A percentile compares a stretch with the other conserved stretches of the same genome.
These are phyloP conservation scores for Rhopalosiphum nymphaeae DNA, from an alignment of 2,888 invertebrate species.

Conservation along the genomic window DNA sequence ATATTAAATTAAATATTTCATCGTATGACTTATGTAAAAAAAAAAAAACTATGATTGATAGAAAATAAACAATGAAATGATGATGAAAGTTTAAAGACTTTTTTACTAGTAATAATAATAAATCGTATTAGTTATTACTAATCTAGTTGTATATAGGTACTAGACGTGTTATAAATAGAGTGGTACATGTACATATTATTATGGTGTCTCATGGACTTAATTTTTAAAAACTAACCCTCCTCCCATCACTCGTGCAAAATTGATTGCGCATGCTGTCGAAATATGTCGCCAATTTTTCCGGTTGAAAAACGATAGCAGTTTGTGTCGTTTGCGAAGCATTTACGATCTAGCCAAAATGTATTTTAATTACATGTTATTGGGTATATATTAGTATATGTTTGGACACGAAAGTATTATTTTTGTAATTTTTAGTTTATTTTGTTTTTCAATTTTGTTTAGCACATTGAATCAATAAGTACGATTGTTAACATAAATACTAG, in stretches of 20 bases:
- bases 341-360: background rate
- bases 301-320: background rate
- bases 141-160: background rate
- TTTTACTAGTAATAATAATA: background rate
- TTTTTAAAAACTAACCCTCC: slow-evolving; percentile 1
- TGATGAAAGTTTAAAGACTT: background rate
- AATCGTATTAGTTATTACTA: background rate
- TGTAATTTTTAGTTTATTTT: background rate
- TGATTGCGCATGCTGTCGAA: background rate
- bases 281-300: background rate
- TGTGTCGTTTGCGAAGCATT: background rate
- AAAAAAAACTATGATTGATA: background rate
- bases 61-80: background rate
- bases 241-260: background rate
- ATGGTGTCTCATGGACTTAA: background rate
- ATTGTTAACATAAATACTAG: background rate
- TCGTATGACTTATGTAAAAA: background rate
- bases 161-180: background rate
- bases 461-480: background rate
- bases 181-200: background rate
- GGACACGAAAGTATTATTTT: background rate
- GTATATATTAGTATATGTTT: background rate
- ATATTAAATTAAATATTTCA: background rate
- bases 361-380: background rate
- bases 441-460: background rate